A percentile compares a stretch with the other conserved stretches of the same genome.
Evolutionary conservation across 2,888 invertebrate species (phyloP).

Genomic region (Nomada goodeniana): DNA sequence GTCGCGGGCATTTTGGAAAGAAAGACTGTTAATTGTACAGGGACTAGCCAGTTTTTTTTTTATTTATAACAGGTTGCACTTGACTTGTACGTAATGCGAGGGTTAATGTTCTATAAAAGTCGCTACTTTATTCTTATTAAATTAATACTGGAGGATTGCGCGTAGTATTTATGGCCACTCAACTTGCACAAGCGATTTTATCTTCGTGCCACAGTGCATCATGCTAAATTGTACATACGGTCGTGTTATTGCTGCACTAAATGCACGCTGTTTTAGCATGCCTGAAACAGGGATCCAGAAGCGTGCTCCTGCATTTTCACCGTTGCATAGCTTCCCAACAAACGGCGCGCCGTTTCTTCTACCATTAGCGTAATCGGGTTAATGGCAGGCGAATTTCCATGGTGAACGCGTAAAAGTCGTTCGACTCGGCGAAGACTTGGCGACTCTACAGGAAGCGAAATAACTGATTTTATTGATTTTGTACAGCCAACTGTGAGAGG

Average conservation of each 20-base stretch:
- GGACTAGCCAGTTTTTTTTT: no score
- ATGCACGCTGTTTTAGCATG: neutral
- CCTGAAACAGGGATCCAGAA: neutral
- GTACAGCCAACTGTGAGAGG: constrained; percentile 10
- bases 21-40: no score
- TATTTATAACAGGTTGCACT: no score
- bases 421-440: neutral
- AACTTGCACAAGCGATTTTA: neutral
- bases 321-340: neutral
- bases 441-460: neutral
- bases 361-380: constrained; percentile 1
- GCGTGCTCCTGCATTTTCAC: neutral
- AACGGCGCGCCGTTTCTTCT: neutral
- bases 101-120: no score
- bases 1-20: no score
- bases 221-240: neutral
- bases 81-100: no score
- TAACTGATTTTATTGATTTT: constrained; percentile 37
- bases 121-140: no score
- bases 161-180: no score
- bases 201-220: neutral
- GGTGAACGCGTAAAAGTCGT: neutral
- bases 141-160: no score
- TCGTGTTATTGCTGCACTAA: neutral
- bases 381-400: neutral